A percentile compares a stretch with the other conserved stretches of the same genome.
phyloP scores from a whole-genome alignment of 2,113 vertebrate genomes.

The Zosterops hypoxanthus region DNA sequence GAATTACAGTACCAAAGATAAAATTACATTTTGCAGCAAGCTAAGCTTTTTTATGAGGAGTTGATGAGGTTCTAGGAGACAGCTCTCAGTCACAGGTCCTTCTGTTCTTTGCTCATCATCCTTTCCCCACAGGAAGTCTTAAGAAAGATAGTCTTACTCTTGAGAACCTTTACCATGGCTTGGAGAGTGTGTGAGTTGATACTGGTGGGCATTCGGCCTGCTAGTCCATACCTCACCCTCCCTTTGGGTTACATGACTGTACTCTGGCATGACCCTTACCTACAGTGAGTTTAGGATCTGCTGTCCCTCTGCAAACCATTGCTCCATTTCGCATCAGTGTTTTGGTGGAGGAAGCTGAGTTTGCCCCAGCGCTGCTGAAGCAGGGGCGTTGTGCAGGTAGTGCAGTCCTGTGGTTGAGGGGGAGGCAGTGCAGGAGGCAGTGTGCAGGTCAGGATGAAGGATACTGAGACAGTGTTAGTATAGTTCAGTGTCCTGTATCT shows the following conservation, averaged over 20 bases:
- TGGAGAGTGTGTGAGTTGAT: neutral
- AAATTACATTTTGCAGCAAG: neutral
- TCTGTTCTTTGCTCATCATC: neutral
- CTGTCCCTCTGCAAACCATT: neutral
- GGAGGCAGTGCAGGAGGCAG: neutral
- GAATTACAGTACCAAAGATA: neutral
- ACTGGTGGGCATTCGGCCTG: neutral
- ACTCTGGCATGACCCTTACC: neutral
- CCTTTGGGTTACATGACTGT: neutral
- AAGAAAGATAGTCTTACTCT: neutral
- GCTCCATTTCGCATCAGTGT: neutral
- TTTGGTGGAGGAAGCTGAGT: neutral
- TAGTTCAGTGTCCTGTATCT: neutral
- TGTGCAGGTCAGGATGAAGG: neutral
- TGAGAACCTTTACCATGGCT: neutral
- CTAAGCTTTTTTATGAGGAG: neutral
- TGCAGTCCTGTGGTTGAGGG: rapidly evolving
- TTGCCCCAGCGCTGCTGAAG: neutral
- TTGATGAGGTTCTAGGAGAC: neutral
- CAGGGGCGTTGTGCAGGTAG: neutral
- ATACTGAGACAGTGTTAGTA: rapidly evolving
- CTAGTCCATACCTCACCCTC: neutral
- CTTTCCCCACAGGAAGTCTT: neutral
- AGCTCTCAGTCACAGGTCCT: neutral
- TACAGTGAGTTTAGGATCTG: neutral